phyloP scores from a whole-genome alignment of 2,113 vertebrate species.

The Saccopteryx leptura region DNA sequence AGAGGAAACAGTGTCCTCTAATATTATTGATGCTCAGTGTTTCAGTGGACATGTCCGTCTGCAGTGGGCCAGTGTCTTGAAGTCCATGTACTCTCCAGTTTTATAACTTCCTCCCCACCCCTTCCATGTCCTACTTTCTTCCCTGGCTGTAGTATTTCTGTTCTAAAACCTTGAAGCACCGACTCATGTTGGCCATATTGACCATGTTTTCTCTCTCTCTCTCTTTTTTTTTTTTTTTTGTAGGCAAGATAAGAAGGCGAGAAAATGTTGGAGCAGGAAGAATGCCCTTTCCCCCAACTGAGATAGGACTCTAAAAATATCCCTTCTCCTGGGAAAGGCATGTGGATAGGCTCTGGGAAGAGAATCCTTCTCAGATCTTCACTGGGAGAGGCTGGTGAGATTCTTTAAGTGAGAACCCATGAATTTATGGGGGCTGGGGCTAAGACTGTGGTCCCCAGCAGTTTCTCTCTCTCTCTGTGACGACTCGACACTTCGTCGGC shows the following conservation, averaged over 20 bases:
- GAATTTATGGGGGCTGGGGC: background rate
- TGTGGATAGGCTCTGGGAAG: background rate
- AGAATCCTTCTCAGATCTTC: background rate
- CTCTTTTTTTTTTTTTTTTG: background rate
- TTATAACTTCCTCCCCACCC: background rate
- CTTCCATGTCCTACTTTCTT: background rate
- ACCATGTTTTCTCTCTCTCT: no score
- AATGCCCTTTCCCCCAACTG: background rate
- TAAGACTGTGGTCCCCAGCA: background rate
- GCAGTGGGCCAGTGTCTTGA: background rate
- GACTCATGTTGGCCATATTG: no score
- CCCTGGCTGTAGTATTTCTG: background rate
- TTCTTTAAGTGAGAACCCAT: background rate
- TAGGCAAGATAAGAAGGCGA: background rate
- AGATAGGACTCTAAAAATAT: background rate
- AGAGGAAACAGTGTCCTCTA: background rate
- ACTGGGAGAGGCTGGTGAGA: background rate
- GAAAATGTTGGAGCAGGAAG: background rate
- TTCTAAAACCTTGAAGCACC: background rate
- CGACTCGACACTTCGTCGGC: background rate
- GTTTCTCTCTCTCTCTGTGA: background rate
- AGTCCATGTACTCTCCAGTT: background rate
- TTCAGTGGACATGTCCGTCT: background rate
- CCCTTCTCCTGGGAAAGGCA: background rate
- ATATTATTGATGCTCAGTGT: background rate